These are phyloP conservation scores for Phycodurus eques DNA, from an alignment of 2,113 vertebrate species.

Conservation along the genomic window DNA sequence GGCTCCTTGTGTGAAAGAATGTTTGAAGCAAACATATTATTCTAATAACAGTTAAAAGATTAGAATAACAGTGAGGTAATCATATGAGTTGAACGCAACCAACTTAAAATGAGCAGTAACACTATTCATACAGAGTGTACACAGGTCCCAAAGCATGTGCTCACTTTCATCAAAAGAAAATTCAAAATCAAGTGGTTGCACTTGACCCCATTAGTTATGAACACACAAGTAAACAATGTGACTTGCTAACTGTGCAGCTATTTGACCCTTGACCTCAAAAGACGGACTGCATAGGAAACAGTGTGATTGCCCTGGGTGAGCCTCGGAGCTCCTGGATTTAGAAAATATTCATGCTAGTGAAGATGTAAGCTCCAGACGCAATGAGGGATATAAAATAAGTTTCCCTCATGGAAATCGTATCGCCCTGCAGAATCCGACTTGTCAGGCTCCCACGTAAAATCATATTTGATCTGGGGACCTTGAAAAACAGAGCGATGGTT, in stretches of 20 bases:
- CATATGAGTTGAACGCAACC: not conserved
- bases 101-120: not conserved
- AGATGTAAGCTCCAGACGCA: constrained; percentile 60
- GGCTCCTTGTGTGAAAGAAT: constrained; percentile 11
- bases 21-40: constrained; percentile 14
- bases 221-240: constrained; percentile 54
- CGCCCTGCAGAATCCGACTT: constrained; percentile 46
- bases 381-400: constrained; percentile 58
- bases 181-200: constrained; percentile 42
- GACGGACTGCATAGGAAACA: constrained; percentile 65
- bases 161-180: constrained; percentile 15
- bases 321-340: constrained; percentile 57
- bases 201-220: constrained; percentile 53
- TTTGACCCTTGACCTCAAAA: constrained; percentile 70
- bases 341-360: constrained; percentile 66
- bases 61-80: not conserved
- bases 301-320: constrained; percentile 65
- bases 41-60: not conserved
- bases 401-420: constrained; percentile 58
- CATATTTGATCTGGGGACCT: constrained; percentile 64
- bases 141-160: constrained; percentile 9
- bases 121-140: not conserved
- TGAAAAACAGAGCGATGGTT: constrained; percentile 60
- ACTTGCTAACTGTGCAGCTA: constrained; percentile 71
- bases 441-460: constrained; percentile 50